These are phyloP conservation scores for Carassius gibelio DNA, from an alignment of 2,113 vertebrate genomes.

Conservation along the genomic window DNA sequence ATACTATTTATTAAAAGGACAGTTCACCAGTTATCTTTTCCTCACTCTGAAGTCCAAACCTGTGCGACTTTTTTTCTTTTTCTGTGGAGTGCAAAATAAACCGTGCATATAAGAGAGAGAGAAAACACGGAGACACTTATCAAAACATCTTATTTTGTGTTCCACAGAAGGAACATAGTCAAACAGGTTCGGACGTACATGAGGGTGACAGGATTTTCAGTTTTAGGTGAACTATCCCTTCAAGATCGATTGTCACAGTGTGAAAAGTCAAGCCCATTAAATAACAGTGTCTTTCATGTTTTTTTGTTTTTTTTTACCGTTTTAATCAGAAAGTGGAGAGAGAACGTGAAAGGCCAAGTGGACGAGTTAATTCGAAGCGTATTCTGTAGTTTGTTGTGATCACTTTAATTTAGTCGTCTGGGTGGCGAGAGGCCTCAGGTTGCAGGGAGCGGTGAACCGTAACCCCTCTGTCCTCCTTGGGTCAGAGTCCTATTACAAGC, in stretches of 20 bases:
- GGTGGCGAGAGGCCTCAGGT: conserved; percentile 57
- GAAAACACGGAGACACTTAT: neutral
- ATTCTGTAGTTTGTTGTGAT: conserved; percentile 67
- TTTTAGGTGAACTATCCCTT: neutral
- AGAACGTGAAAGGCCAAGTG: conserved; percentile 42
- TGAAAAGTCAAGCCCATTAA: conserved; percentile 14
- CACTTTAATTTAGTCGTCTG: conserved; percentile 62
- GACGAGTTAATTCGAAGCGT: conserved; percentile 42
- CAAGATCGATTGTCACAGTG: neutral
- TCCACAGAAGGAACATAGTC: neutral
- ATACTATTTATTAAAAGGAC: neutral
- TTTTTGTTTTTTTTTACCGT: neutral
- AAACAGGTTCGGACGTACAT: neutral
- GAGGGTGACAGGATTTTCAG: neutral
- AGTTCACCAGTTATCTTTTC: neutral
- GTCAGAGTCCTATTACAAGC: conserved; percentile 71
- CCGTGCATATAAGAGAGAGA: no score
- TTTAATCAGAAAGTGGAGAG: conserved; percentile 34
- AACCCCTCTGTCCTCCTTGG: conserved; percentile 63
- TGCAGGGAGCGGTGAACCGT: conserved; percentile 64
- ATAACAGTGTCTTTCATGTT: conserved; percentile 16
- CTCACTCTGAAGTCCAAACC: neutral
- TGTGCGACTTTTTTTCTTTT: neutral
- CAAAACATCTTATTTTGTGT: neutral
- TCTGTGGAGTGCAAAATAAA: neutral